phyloP scores from a whole-genome alignment of 1,140 invertebrate species.

The Camponotus floridanus region DNA sequence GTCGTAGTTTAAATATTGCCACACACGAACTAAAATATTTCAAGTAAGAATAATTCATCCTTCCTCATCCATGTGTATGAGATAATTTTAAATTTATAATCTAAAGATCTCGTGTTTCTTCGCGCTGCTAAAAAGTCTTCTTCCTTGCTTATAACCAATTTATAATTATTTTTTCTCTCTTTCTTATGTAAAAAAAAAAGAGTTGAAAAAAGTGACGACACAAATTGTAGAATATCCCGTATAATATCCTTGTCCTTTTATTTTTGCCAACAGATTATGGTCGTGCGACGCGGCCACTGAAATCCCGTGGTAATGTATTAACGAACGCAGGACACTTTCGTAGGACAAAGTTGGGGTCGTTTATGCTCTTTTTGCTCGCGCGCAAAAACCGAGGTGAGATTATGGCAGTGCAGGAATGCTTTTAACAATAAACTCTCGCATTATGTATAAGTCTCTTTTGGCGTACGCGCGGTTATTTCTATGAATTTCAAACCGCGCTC shows the following conservation, averaged over 20 bases:
- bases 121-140: background rate
- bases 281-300: conserved; percentile 23
- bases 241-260: conserved; percentile 20
- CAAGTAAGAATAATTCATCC: background rate
- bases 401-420: conserved; percentile 39
- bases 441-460: conserved; percentile 58
- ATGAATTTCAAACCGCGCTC: conserved; percentile 52
- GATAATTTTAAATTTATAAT: conserved; percentile 5
- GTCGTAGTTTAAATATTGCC: background rate
- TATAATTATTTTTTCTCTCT: background rate
- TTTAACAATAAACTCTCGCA: conserved; percentile 59
- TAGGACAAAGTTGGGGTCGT: conserved; percentile 33
- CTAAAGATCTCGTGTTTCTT: background rate
- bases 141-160: background rate
- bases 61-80: background rate
- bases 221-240: conserved; percentile 21
- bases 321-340: conserved; percentile 19
- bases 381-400: conserved; percentile 51
- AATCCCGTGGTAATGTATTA: conserved; percentile 48
- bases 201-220: conserved; percentile 21
- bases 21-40: background rate
- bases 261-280: conserved; percentile 38
- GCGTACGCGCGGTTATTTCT: conserved; percentile 38
- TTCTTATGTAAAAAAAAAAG: background rate
- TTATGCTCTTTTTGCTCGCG: conserved; percentile 41